Percentiles rank a stretch among this genome's conserved stretches.
Evolutionary conservation across 2,797 vertebrate genomes (phyloP).

Genomic region (Pantherophis vulpinus): DNA sequence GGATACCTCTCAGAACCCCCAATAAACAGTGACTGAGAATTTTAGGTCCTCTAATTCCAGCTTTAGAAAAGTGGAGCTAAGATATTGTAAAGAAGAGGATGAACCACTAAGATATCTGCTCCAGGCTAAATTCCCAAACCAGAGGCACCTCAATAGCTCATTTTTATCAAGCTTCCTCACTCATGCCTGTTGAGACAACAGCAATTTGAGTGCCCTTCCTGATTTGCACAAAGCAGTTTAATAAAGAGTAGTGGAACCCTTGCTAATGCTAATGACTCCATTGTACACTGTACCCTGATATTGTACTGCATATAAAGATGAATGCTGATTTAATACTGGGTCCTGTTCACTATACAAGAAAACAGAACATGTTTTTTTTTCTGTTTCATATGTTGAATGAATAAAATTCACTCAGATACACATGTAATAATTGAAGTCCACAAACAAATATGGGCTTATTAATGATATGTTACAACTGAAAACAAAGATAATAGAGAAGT

Average conservation of each 20-base stretch:
- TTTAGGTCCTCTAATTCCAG: not conserved
- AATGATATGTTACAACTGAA: not conserved
- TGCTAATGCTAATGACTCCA: too few relatives aligned
- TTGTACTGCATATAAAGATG: not conserved
- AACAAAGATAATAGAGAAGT: not conserved
- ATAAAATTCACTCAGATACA: not conserved
- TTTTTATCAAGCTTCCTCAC: not conserved
- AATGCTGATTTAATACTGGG: not conserved
- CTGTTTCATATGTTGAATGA: not conserved
- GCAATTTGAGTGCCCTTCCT: not conserved
- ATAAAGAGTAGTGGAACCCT: not conserved
- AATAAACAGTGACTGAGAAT: not conserved
- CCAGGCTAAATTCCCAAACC: not conserved
- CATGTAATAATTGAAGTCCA: not conserved
- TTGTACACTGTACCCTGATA: not conserved
- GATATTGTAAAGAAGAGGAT: not conserved
- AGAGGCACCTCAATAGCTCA: not conserved
- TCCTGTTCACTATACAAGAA: not conserved
- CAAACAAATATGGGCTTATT: not conserved
- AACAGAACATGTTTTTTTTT: not conserved
- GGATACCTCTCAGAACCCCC: not conserved
- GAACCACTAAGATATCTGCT: not conserved
- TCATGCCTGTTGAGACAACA: not conserved
- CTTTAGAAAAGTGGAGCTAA: not conserved
- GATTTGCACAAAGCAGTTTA: not conserved